Base-by-base conservation (phyloP, 2,888 invertebrate genomes). In the Lapara coniferarum region DNA sequence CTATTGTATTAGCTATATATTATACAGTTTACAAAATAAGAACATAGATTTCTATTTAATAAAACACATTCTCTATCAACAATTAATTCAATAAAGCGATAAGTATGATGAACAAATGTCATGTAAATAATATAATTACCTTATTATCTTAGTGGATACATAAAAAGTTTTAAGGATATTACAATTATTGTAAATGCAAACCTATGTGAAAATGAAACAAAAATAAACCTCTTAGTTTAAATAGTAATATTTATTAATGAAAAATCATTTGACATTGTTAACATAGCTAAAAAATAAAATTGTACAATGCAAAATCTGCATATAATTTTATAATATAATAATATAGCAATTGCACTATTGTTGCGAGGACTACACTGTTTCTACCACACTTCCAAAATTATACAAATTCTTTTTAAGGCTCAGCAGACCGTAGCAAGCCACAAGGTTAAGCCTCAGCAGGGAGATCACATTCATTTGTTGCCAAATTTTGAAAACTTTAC, bases 301-400 rank as follows among this genome's bases (percentile, higher is more conserved):
- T 93, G 92, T 93, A 92, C 93, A 92, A 91, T 91, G 91, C 92
- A 93, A 85, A 86, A 87, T 77, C 81, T 92, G 91, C 91, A 89
- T 90, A 90, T 91, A 91, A 91, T 91, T 92, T 91, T 88, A 85
- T 85, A 81, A 86, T 87, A 88, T 85, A 85, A 86, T 89, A 78
- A 63, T 83, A 85, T 82, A 89, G 91, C 89, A 89, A 93, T 93
- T 93, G 93, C 93, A 93, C 93, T 93, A 91, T 91, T 91, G 89
- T 90, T 92, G 92, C 91, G 90, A 92, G 93, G 93, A 90, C 90
- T 92, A 92, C 88, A 89, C 89, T 89, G 90, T 89, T 86, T 85
- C 90, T 90, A 90, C 84, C 85, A 85, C 85, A 83, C 85, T 82
- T 86, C 82, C 86, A 86, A 86, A 81, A 85, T 85, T 63, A 63